A percentile compares a stretch with the other conserved stretches of the same genome.
Evolutionary conservation across 2,113 vertebrate species (phyloP).

Genomic region (Seriola aureovittata): DNA sequence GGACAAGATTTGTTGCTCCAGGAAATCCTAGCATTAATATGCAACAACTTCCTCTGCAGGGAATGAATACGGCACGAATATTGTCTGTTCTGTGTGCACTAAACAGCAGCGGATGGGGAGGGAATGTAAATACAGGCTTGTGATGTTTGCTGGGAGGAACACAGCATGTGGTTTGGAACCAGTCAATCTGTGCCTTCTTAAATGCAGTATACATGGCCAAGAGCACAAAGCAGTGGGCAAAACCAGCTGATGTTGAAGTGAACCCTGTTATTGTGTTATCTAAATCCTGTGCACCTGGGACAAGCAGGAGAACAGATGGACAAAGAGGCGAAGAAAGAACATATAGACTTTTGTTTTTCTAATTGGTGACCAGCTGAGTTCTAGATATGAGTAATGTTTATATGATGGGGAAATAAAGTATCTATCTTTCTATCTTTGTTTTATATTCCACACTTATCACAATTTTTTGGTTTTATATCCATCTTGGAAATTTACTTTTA

Average conservation of each 20-base stretch:
- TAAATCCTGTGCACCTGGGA: constrained; percentile 58
- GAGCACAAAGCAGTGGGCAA: constrained; percentile 58
- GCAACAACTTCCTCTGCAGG: constrained; percentile 22
- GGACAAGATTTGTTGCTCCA: constrained; percentile 4
- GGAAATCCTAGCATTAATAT: constrained; percentile 33
- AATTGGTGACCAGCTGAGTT: constrained; percentile 17
- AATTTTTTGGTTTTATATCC: not conserved
- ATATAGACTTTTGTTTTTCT: not conserved
- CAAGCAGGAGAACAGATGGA: constrained; percentile 30
- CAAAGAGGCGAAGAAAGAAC: constrained; percentile 19
- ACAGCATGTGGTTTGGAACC: constrained; percentile 62
- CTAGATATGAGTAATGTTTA: not conserved
- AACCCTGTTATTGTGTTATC: constrained; percentile 64
- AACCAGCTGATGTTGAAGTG: constrained; percentile 67
- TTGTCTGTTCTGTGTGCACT: constrained; percentile 31
- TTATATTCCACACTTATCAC: constrained; percentile 1
- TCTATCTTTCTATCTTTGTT: not conserved
- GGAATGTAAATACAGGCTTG: constrained; percentile 71
- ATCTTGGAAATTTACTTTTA: not conserved
- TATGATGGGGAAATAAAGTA: too few species aligned
- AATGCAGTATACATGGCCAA: constrained; percentile 55
- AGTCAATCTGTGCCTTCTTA: constrained; percentile 65
- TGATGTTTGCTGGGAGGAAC: constrained; percentile 64
- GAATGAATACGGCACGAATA: constrained; percentile 18
- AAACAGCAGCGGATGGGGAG: constrained; percentile 45